A percentile compares a stretch with the other conserved stretches of the same genome.
Conservation (phyloP, 2,113 vertebrate species). For the Rhegmatorhina hoffmannsi region DNA sequence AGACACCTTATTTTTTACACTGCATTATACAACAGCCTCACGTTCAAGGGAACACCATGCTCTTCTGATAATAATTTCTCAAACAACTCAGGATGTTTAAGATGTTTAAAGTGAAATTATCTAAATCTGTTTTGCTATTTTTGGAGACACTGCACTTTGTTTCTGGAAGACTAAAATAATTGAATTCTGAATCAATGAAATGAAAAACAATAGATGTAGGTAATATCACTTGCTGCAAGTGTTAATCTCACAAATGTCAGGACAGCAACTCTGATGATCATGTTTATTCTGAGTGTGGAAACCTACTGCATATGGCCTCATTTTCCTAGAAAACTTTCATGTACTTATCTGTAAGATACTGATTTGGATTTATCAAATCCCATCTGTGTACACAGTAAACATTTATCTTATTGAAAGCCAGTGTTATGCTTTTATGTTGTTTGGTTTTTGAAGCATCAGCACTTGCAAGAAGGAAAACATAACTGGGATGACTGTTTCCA, state of each 20-base stretch:
- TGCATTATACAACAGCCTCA: background rate
- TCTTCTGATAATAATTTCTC: background rate
- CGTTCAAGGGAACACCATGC: background rate
- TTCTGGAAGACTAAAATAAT: background rate
- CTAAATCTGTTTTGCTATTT: background rate
- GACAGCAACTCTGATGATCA: background rate
- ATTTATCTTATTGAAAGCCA: conserved; percentile 1
- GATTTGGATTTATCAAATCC: background rate
- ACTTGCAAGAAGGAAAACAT: background rate
- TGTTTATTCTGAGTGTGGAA: background rate
- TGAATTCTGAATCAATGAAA: background rate
- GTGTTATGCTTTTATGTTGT: background rate
- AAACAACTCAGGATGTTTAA: background rate
- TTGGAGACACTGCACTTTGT: background rate
- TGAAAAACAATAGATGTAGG: background rate
- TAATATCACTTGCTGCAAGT: background rate
- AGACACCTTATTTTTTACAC: background rate
- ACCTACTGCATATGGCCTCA: background rate
- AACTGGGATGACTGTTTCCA: background rate
- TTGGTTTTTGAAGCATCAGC: background rate
- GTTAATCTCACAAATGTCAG: background rate
- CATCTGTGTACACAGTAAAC: background rate
- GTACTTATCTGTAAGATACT: background rate
- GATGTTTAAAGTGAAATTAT: background rate
- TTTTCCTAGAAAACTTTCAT: background rate